Conservation (phyloP, 1,140 invertebrate genomes). For the Diprion similis region DNA sequence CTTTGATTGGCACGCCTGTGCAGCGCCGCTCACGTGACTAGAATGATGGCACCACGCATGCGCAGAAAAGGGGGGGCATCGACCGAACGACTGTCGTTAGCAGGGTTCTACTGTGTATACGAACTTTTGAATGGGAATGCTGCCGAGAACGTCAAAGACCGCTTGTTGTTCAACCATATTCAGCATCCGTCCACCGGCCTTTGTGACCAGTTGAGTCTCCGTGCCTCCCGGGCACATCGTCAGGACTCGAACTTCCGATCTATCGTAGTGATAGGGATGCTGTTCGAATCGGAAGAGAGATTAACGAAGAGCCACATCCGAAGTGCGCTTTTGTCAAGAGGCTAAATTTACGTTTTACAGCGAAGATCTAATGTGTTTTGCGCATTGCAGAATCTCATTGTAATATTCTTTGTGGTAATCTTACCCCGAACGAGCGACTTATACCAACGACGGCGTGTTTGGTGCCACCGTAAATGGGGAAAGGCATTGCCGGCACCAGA, state of each 20-base stretch:
- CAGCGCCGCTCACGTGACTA: too few species aligned
- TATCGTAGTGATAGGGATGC: constrained; percentile 42
- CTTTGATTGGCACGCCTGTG: too few species aligned
- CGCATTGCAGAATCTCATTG: neutral
- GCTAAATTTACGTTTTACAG: neutral
- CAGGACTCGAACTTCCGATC: constrained; percentile 52
- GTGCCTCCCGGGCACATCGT: constrained; percentile 63
- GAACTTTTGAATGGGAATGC: neutral
- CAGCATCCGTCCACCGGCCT: constrained; percentile 33
- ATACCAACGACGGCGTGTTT: constrained; percentile 66
- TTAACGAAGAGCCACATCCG: neutral
- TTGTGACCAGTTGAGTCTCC: constrained; percentile 39
- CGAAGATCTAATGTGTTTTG: neutral
- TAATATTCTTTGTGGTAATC: neutral
- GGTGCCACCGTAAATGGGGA: constrained; percentile 68
- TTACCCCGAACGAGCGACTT: constrained; percentile 43
- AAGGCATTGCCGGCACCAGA: constrained; percentile 59
- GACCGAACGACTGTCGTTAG: neutral
- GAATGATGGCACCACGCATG: too few species aligned
- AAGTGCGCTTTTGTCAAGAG: neutral
- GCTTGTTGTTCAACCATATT: constrained; percentile 32
- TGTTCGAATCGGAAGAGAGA: constrained; percentile 19
- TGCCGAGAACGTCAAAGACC: too few species aligned
- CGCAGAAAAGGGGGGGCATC: too few species aligned
- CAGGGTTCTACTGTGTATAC: neutral